These are phyloP conservation scores for Haliclona indistincta DNA, from an alignment of 37 sponge, comb jelly and placozoan genomes.

Conservation along the genomic window DNA sequence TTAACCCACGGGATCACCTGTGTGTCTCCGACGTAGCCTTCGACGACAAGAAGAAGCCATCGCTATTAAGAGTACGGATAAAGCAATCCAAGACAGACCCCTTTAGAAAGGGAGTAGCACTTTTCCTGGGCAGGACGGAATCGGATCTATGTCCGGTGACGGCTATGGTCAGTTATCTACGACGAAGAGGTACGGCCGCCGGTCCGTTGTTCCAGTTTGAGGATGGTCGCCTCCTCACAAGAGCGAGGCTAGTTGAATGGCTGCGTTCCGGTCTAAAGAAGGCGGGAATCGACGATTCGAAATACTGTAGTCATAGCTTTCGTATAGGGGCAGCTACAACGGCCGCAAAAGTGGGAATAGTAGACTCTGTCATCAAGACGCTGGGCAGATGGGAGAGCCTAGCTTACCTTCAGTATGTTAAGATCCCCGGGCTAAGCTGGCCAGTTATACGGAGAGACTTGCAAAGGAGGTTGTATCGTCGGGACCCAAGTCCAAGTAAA, in stretches of 20 bases:
- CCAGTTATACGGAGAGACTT: not conserved
- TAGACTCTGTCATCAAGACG: slow-evolving; percentile 21
- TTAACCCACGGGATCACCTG: slow-evolving; percentile 18
- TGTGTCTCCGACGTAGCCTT: slow-evolving; percentile 11
- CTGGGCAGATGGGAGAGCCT: slow-evolving; percentile 33
- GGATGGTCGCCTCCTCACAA: too few relatives aligned
- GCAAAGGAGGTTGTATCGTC: too few relatives aligned
- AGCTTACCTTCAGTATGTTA: slow-evolving; percentile 33
- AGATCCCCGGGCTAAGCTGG: slow-evolving; percentile 22
- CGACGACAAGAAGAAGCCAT: not conserved
- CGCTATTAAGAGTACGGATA: slow-evolving; percentile 1
- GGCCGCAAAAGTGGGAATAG: slow-evolving; percentile 1
- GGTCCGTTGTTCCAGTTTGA: slow-evolving; percentile 23
- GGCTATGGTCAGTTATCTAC: slow-evolving; percentile 8
- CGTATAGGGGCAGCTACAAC: slow-evolving; percentile 35
- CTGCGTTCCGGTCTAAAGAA: slow-evolving; percentile 1
- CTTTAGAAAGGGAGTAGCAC: slow-evolving; percentile 20
- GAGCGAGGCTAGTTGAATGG: slow-evolving; percentile 6
- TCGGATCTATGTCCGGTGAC: slow-evolving; percentile 25
- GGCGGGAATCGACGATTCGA: not conserved
- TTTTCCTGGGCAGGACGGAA: slow-evolving; percentile 23
- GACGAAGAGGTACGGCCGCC: not conserved
- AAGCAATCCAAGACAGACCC: too few relatives aligned
- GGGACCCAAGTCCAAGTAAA: too few relatives aligned
- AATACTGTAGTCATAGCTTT: slow-evolving; percentile 26